phyloP scores from a whole-genome alignment of 2,888 invertebrate genomes.

The Agrilus mali region DNA sequence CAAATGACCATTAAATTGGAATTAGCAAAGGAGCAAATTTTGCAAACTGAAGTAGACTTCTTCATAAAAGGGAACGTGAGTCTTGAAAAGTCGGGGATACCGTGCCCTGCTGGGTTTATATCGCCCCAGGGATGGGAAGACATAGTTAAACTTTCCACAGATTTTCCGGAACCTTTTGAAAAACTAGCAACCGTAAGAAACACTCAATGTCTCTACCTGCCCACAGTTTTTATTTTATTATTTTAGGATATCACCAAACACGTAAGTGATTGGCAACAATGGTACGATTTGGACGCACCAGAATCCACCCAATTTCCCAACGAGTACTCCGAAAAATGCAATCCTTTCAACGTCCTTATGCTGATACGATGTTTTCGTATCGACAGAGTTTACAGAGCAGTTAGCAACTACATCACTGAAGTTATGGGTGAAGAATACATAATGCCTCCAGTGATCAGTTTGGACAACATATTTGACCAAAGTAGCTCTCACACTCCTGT shows the following conservation, averaged over 20 bases:
- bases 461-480: conserved; percentile 75
- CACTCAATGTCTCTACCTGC: too few relatives aligned
- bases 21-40: conserved; percentile 50
- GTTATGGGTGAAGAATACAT: conserved; percentile 82
- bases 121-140: conserved; percentile 68
- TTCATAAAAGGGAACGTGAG: conserved; percentile 76
- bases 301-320: conserved; percentile 61
- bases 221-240: too few relatives aligned
- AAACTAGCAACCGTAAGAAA: conserved; percentile 48
- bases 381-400: conserved; percentile 77
- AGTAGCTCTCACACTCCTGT: conserved; percentile 74
- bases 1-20: conserved; percentile 80
- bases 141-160: conserved; percentile 54
- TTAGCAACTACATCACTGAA: conserved; percentile 68
- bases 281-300: conserved; percentile 77
- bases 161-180: conserved; percentile 55
- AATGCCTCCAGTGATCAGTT: conserved; percentile 76
- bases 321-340: conserved; percentile 50
- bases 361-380: conserved; percentile 79
- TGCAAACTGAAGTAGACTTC: conserved; percentile 69
- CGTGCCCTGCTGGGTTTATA: conserved; percentile 44
- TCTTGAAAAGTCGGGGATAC: conserved; percentile 55
- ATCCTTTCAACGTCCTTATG: conserved; percentile 63
- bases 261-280: conserved; percentile 37
- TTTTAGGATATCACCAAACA: conserved; percentile 8